Conservation (phyloP, 2,888 invertebrate species). For the Kryphioiulus occultus region DNA sequence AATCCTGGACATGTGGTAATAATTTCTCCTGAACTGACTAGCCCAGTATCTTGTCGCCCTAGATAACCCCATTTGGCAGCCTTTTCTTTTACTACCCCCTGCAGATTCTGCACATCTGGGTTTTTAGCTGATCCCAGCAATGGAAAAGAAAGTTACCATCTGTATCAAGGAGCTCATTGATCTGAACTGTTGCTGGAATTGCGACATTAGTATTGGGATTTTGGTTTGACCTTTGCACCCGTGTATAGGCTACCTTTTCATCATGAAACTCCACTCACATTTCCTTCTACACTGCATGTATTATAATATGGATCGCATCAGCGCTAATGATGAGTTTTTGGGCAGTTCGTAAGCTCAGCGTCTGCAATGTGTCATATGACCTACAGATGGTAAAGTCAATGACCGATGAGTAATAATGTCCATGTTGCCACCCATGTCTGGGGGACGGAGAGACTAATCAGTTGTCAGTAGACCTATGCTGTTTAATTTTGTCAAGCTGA, state of each 20-base stretch:
- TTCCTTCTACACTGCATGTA: too few relatives aligned
- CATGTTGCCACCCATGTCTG: neutral
- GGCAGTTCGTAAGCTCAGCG: neutral
- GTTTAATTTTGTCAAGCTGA: neutral
- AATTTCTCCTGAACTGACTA: neutral
- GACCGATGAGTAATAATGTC: neutral
- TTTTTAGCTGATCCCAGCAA: neutral
- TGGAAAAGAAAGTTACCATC: neutral
- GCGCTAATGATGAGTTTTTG: neutral
- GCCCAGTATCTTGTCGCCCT: neutral
- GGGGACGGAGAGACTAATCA: neutral
- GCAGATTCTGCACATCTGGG: slow-evolving; percentile 8
- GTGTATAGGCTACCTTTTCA: too few relatives aligned
- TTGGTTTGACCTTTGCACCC: neutral
- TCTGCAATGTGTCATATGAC: neutral
- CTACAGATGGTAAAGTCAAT: neutral
- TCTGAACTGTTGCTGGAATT: neutral
- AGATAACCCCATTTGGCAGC: neutral
- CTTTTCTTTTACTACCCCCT: neutral
- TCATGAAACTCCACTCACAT: too few relatives aligned
- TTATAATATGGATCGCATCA: neutral
- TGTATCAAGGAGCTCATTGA: neutral
- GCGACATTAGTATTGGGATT: neutral
- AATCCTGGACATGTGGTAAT: neutral
- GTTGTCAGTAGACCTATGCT: neutral